A percentile compares a stretch with the other conserved stretches of the same genome.
phyloP scores from a whole-genome alignment of 2,113 vertebrate genomes.

The Alectura lathami region DNA sequence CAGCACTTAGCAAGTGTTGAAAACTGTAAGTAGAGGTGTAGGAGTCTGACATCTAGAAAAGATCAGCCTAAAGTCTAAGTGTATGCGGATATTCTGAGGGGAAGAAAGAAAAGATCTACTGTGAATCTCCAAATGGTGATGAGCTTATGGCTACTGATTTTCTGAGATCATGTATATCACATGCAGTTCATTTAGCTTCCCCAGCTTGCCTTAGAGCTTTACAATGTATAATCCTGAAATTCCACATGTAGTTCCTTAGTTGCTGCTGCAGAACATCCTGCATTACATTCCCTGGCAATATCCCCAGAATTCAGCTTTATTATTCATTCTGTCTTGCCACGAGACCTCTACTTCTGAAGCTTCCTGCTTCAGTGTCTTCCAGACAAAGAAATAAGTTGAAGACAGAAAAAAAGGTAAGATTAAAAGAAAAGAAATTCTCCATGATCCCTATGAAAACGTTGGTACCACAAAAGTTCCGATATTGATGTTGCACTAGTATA shows the following conservation, averaged over 20 bases:
- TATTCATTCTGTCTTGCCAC: slow-evolving; percentile 41
- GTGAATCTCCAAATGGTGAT: neutral
- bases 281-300: slow-evolving; percentile 38
- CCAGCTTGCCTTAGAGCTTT: neutral
- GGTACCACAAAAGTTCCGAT: neutral
- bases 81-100: neutral
- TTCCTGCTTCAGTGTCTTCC: slow-evolving; percentile 2
- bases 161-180: neutral
- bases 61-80: neutral
- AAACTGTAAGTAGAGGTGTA: neutral
- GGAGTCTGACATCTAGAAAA: neutral
- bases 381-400: slow-evolving; percentile 31
- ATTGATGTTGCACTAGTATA: neutral
- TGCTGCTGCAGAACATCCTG: slow-evolving; percentile 25
- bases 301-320: slow-evolving; percentile 55
- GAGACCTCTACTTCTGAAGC: slow-evolving; percentile 27
- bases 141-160: neutral
- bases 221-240: slow-evolving; percentile 7
- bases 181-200: neutral
- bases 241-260: slow-evolving; percentile 40
- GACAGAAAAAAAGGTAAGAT: neutral
- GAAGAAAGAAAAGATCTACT: neutral
- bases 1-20: neutral
- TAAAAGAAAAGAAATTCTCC: neutral
- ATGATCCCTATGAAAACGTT: neutral